phyloP scores from a whole-genome alignment of 2,888 invertebrate species.

The Ornithoptera alexandrae region DNA sequence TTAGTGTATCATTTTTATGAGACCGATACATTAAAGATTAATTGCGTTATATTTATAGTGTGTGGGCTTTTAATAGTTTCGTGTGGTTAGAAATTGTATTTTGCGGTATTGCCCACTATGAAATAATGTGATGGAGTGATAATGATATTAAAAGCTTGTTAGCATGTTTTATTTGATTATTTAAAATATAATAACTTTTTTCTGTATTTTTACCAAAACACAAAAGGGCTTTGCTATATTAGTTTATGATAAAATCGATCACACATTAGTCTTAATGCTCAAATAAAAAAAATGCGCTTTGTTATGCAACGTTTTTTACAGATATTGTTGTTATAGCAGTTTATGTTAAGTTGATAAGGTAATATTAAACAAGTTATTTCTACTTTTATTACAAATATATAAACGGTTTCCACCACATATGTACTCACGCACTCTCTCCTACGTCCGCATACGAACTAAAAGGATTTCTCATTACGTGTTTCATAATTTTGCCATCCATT shows the following conservation, averaged over 20 bases:
- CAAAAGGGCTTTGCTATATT: too few species aligned
- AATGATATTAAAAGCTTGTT: not conserved
- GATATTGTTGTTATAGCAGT: not conserved
- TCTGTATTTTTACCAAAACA: too few species aligned
- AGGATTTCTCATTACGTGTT: not conserved
- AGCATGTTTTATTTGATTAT: not conserved
- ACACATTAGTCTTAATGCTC: too few species aligned
- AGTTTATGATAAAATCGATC: too few species aligned
- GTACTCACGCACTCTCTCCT: not conserved
- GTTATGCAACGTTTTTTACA: not conserved
- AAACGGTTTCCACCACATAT: not conserved
- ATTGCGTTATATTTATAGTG: not conserved
- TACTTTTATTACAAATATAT: not conserved
- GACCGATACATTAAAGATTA: not conserved
- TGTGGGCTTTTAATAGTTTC: not conserved
- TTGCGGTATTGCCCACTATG: not conserved
- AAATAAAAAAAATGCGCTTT: too few species aligned
- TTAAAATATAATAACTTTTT: too few species aligned
- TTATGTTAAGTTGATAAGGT: not conserved
- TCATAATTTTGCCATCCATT: not conserved
- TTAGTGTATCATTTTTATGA: not conserved
- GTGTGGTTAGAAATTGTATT: not conserved
- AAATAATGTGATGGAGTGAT: not conserved
- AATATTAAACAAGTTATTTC: not conserved
- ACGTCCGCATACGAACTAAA: not conserved